These are phyloP conservation scores for Zaprionus lachaisei DNA, from an alignment of 1,140 invertebrate species.

Conservation along the genomic window DNA sequence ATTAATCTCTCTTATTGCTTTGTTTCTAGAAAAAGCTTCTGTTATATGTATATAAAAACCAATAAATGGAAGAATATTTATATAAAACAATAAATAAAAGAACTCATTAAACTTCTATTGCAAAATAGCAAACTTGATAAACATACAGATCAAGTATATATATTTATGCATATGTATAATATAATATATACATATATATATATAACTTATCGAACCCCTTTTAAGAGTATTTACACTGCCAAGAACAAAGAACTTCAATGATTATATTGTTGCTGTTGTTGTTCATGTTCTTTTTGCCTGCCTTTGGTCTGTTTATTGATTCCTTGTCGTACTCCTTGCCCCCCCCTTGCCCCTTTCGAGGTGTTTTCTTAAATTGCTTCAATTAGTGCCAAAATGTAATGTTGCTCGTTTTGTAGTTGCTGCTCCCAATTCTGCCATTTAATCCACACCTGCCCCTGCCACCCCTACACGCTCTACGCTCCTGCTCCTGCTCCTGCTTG, in stretches of 20 bases:
- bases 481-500: background rate
- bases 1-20: no score
- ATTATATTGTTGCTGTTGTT: conserved; percentile 45
- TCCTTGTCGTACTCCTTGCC: conserved; percentile 46
- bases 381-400: conserved; percentile 82
- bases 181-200: background rate
- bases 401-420: conserved; percentile 65
- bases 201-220: background rate
- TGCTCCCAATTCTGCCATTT: conserved; percentile 8
- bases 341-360: conserved; percentile 37
- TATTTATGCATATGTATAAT: background rate
- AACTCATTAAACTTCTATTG: no score
- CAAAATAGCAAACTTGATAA: no score
- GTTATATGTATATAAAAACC: no score
- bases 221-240: conserved; percentile 6
- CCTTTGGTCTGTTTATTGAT: conserved; percentile 66
- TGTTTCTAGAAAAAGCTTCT: no score
- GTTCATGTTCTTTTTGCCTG: conserved; percentile 16
- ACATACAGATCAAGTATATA: background rate
- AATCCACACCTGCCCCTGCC: background rate
- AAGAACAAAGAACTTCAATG: conserved; percentile 54
- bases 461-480: background rate
- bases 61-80: no score
- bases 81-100: no score
- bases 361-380: conserved; percentile 81